These are phyloP conservation scores for Parotocinclus haroldoi DNA, from an alignment of 2,797 vertebrate species.

Conservation along the genomic window DNA sequence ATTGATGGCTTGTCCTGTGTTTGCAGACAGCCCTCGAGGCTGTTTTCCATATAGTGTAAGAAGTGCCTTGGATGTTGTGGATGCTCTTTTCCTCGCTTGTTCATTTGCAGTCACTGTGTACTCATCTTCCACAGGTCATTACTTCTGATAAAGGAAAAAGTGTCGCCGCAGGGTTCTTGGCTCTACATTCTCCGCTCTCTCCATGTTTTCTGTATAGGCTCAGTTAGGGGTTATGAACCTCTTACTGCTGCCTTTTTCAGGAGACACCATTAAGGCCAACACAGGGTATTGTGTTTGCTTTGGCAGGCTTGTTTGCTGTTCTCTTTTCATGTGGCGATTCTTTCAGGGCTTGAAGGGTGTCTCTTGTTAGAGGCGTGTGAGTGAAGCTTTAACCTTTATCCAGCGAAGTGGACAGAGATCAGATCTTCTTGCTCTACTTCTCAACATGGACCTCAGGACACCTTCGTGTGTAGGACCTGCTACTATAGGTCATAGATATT, in stretches of 20 bases:
- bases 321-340: conserved; percentile 13
- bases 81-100: conserved; percentile 42
- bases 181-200: conserved; percentile 33
- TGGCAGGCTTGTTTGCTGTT: conserved; percentile 48
- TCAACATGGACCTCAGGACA: neutral
- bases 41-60: conserved; percentile 9
- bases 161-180: conserved; percentile 49
- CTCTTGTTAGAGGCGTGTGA: neutral
- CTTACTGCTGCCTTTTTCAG: conserved; percentile 61
- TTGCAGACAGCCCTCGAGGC: conserved; percentile 19
- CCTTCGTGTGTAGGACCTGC: neutral
- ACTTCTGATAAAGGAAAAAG: conserved; percentile 55
- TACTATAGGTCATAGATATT: neutral
- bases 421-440: conserved; percentile 4
- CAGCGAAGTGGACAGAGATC: neutral
- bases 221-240: conserved; percentile 60
- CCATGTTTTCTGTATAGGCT: conserved; percentile 25
- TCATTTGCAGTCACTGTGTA: conserved; percentile 53
- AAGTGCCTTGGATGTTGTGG: conserved; percentile 19
- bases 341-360: conserved; percentile 19
- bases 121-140: conserved; percentile 66
- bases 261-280: conserved; percentile 57
- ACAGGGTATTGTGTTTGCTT: conserved; percentile 59
- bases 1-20: neutral
- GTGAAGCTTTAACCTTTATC: neutral